These are phyloP conservation scores for Drosophila saltans DNA, from an alignment of 1,140 invertebrate species.

Conservation along the genomic window DNA sequence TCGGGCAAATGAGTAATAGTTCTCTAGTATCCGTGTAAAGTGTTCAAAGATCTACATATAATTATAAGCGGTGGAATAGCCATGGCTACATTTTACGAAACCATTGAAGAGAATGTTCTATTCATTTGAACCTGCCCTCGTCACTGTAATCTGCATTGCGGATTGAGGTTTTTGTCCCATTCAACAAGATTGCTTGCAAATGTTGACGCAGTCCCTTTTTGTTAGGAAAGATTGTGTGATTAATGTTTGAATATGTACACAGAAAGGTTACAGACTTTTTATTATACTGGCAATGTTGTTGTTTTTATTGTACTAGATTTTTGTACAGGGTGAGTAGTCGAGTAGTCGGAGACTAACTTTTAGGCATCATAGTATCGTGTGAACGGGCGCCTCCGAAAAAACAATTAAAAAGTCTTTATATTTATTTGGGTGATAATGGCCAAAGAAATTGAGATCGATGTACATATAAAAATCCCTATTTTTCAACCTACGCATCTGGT, in stretches of 20 bases:
- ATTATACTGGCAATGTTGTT: constrained; percentile 1
- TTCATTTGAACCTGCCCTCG: constrained; percentile 2
- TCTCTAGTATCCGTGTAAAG: too few relatives aligned
- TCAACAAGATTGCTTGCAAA: constrained; percentile 7
- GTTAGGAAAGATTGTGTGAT: constrained; percentile 10
- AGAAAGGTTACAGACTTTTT: constrained; percentile 1
- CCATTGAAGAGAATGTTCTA: background rate
- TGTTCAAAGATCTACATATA: background rate
- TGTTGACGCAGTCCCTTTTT: constrained; percentile 16
- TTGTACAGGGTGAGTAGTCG: background rate
- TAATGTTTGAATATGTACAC: background rate
- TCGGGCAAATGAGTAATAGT: too few relatives aligned
- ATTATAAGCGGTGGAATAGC: background rate
- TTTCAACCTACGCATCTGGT: constrained; percentile 13
- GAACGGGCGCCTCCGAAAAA: too few relatives aligned
- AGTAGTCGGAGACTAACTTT: background rate
- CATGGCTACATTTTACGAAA: background rate
- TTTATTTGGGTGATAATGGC: background rate
- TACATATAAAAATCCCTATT: constrained; percentile 2
- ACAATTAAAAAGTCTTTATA: background rate
- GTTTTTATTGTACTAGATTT: too few relatives aligned
- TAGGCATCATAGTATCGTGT: background rate
- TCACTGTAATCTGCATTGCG: constrained; percentile 1
- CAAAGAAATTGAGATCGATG: constrained; percentile 1
- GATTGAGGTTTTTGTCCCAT: constrained; percentile 6